Base-by-base conservation (phyloP, 2,888 invertebrate genomes). In the Nomada fabriciana region DNA sequence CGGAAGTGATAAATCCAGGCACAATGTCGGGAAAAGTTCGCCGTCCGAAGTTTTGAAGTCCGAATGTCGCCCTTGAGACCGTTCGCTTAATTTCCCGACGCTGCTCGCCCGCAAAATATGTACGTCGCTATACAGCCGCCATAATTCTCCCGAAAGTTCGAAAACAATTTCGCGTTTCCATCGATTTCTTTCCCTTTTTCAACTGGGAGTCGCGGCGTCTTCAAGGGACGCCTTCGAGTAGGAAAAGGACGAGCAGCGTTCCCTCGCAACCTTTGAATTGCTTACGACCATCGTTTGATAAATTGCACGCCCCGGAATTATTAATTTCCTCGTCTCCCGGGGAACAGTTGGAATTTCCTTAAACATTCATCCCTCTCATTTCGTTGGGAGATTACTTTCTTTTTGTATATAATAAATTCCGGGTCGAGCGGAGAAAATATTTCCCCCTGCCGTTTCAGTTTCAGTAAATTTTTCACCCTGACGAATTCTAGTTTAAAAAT, bases 31-130 rank as follows among this genome's bases (percentile, higher is more conserved):
- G 67, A 76, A 87, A 87, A 77, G 78, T 86, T 47, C 78, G 50
- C 47, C 18, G 72, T n/a, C 61, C 73, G 68, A 86, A 87, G 84
- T 87, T 55, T 87, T 82, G 59, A 76, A 79, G 84, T 79, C 80
- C 75, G 79, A 85, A 84, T 82, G 84, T 82, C 80, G 84, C 87
- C 87, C 87, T 87, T 84, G 87, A 87, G 87, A 86, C 82, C 76
- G 69, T 47, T 64, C 86, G 77, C 82, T 86, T 87, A 87, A 87
- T 87, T 87, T 87, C 80, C 78, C 64, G 82, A 82, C 76, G 80
- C 74, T 85, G 84, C 87, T 76, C 70, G 69, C 59, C 50, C 68
- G 73, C 67, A 74, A 76, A 83, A 47, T 77, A 82, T 52, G 78
- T 57, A 50, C 60, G 60, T 52, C 61, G 63, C 23, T n/a, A 0